Conservation (phyloP, 92 coral and sea anemone species). For the Blastomussa wellsi region DNA sequence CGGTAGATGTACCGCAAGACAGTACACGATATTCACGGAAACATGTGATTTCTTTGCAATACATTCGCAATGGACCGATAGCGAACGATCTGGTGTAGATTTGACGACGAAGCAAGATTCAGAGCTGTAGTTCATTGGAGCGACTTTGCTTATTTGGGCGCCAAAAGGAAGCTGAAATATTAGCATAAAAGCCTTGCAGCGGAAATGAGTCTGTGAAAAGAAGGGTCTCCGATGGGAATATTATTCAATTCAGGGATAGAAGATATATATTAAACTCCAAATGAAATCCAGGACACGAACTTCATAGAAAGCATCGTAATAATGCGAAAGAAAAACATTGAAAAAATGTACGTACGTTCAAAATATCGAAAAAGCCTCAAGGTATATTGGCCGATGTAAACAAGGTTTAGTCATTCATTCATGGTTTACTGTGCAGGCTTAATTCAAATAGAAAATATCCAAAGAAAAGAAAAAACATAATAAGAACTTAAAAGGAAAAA, state of each 20-base stretch:
- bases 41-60: slow-evolving; percentile 62
- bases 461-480: slow-evolving; percentile 50
- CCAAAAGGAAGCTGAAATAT: slow-evolving; percentile 28
- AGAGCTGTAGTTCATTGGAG: background rate
- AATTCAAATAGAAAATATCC: slow-evolving; percentile 54
- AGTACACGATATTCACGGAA: slow-evolving; percentile 57
- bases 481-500: slow-evolving; percentile 49
- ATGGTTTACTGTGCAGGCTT: slow-evolving; percentile 44
- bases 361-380: slow-evolving; percentile 33
- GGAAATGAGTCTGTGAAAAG: slow-evolving; percentile 47
- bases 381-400: slow-evolving; percentile 56
- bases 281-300: slow-evolving; percentile 33
- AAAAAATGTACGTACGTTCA: slow-evolving; percentile 20
- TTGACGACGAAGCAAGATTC: slow-evolving; percentile 17
- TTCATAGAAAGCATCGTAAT: slow-evolving; percentile 12
- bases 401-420: slow-evolving; percentile 54
- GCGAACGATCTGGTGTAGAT: background rate
- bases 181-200: slow-evolving; percentile 39
- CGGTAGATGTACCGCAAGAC: slow-evolving; percentile 58
- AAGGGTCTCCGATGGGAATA: slow-evolving; percentile 43
- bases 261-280: slow-evolving; percentile 24
- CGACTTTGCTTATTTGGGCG: slow-evolving; percentile 30
- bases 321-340: background rate
- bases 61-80: slow-evolving; percentile 19
- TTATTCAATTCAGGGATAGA: slow-evolving; percentile 33